Evolutionary conservation across 2,888 invertebrate species (phyloP), one percentile per base, ranked within the genome.

Genomic region (Theodoxus fluviatilis): DNA sequence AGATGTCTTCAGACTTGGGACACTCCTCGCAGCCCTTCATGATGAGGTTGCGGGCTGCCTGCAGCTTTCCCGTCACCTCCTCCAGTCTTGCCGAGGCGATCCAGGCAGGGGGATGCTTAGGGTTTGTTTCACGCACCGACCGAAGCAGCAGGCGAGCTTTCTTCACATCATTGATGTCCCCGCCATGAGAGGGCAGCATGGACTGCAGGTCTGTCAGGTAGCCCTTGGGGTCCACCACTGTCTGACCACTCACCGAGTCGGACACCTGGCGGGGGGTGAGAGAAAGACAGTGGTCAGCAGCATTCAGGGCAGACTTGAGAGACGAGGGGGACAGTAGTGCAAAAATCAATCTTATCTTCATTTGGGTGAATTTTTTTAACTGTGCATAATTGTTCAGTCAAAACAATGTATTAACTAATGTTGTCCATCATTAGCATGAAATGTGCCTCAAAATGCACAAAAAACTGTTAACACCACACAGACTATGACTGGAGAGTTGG

Each of bases 71-170:
- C 33, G 96, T 97, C 7, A 98, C 98, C 90, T 99, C 98, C 87
- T 99, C 99, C 69, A 99, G 89, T 75, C 98, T 91, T 0, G 99
- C 99, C 75, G 97, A 98, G 15, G 99, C 99, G 79, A 99, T 96
- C 99, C 99, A 99, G 7, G 98, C 99, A 82, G 99, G 98, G 0
- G 98, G 97, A 90, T 99, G 98, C 86, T 97, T 97, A 0, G 98
- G 99, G 89, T 99, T 99, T 0, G 99, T 99, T 80, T 91, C 91
- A 66, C 99, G 90, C 0, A 99, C 98, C 66, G 97, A 98, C 86
- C 99, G 99, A 52, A 99, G 87, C 52, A 99, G 88, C 69, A 98
- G 88, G 70, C 99, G 90, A 0, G 98, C 99, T 86, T 98, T 98
- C 86, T 98, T 98, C 18, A 98, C 97, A 83, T 98, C 98, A 86